Percentiles rank a stretch among this genome's conserved stretches.
phyloP scores from a whole-genome alignment of 2,113 vertebrate genomes.

The Otis tarda region DNA sequence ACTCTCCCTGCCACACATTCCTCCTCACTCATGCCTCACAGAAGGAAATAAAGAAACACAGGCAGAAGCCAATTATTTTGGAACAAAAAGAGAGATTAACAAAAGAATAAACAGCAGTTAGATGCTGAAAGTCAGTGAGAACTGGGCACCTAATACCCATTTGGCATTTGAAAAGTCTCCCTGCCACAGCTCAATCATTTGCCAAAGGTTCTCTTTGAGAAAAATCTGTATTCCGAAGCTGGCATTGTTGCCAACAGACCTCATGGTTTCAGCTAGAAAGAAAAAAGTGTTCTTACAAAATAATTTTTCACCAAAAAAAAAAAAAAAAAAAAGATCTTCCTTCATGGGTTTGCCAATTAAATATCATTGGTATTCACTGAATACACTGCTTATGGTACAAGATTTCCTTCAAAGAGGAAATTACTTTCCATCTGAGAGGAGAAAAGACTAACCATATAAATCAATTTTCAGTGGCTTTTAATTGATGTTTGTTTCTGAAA shows the following conservation, averaged over 20 bases:
- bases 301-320: not conserved
- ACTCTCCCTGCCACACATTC: not conserved
- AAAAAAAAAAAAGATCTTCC: not conserved
- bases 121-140: not conserved
- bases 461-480: not conserved
- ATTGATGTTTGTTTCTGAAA: not conserved
- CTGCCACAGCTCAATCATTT: not conserved
- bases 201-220: not conserved
- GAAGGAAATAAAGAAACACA: not conserved
- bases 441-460: not conserved
- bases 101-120: not conserved
- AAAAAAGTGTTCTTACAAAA: not conserved
- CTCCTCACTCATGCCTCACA: not conserved
- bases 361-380: not conserved
- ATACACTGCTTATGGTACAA: not conserved
- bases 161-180: not conserved
- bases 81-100: not conserved
- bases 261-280: not conserved
- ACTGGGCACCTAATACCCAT: not conserved
- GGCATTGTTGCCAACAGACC: not conserved
- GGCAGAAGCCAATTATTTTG: not conserved
- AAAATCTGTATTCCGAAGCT: not conserved
- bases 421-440: not conserved
- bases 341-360: not conserved
- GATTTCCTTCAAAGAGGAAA: not conserved